Evolutionary conservation across 2,888 invertebrate species (phyloP), one percentile per base, ranked within the genome.

Genomic region (Macaria notata): DNA sequence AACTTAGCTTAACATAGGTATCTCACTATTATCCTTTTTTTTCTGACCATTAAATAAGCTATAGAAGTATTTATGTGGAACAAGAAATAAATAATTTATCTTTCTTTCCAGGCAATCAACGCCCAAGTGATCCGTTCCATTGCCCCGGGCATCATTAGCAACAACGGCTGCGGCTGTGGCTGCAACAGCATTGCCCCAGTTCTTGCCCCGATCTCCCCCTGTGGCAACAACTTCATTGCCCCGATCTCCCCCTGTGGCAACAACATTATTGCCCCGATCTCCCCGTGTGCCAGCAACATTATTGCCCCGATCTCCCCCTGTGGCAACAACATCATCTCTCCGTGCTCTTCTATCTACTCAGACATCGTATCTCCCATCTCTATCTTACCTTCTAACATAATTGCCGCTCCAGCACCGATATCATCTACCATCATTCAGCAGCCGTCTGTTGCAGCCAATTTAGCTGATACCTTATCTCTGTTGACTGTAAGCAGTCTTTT

Each of bases 381-480:
- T 7, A 3, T 36, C 7, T 6, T 36, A 7, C 5, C 33, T 36
- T 7, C 33, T 36, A 6, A 36, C 33, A 6, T 7, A 4, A 7
- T 36, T 36, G 4, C 7, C 7, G 33, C 33, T 36, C 7, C 33
- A 6, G 33, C 33, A 36, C 33, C 33, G 33, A 6, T 36, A 1
- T 36, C 33, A 6, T 36, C 33, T 6, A 36, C 5, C 33, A 36
- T 36, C 3, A 36, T 36, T 36, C 33, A 36, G 33, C 75, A 72
- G 0, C 59, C 72, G 4, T 73, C 79, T 1, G 80, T 88, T 0
- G 86, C 86, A 8, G 75, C 72, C 19, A 79, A 71, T 9, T 59
- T 89, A 0, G 88, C 85, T 42, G 88, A 89, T 31, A 87, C 88
- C 0, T 70, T 89, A 0, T 83, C 86, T 1, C 68, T 88, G 4